These are phyloP conservation scores for Ectropis crepuscularia DNA, from an alignment of 2,888 invertebrate genomes.

Conservation along the genomic window DNA sequence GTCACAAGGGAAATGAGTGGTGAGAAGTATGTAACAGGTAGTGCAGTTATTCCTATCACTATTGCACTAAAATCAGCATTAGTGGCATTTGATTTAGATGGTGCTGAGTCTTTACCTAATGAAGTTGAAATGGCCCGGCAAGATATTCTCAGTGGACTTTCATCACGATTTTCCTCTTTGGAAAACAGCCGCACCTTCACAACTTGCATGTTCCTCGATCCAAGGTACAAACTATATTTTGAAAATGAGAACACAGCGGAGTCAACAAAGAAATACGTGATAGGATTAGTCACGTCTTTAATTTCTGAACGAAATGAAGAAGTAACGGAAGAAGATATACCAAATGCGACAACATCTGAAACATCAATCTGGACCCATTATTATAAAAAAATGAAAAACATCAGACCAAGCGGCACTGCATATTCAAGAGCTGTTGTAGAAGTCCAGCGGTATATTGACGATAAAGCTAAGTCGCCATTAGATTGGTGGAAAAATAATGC, in stretches of 20 bases:
- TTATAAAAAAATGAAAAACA: slow-evolving; percentile 20
- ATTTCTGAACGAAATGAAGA: slow-evolving; percentile 10
- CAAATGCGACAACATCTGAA: slow-evolving; percentile 15
- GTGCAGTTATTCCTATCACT: slow-evolving; percentile 30
- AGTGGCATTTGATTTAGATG: not conserved
- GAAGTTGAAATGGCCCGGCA: slow-evolving; percentile 29
- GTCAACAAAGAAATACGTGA: slow-evolving; percentile 23
- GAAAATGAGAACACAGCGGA: slow-evolving; percentile 23
- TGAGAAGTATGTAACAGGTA: slow-evolving; percentile 15
- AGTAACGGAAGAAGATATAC: slow-evolving; percentile 3
- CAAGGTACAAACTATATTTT: slow-evolving; percentile 33
- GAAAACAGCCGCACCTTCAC: slow-evolving; percentile 29
- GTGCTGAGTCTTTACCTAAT: slow-evolving; percentile 17
- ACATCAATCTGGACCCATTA: slow-evolving; percentile 9
- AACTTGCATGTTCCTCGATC: slow-evolving; percentile 32
- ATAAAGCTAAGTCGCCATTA: slow-evolving; percentile 7
- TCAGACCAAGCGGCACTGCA: slow-evolving; percentile 14
- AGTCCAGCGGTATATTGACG: slow-evolving; percentile 17
- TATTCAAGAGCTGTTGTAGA: slow-evolving; percentile 15
- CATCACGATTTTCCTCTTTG: slow-evolving; percentile 22
- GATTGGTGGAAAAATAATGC: slow-evolving; percentile 12
- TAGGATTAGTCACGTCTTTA: slow-evolving; percentile 14
- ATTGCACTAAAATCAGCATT: slow-evolving; percentile 5
- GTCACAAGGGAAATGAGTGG: slow-evolving; percentile 12
- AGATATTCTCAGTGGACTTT: slow-evolving; percentile 14